Base-by-base conservation (phyloP, 2,888 invertebrate genomes). In the Drosophila rellima region DNA sequence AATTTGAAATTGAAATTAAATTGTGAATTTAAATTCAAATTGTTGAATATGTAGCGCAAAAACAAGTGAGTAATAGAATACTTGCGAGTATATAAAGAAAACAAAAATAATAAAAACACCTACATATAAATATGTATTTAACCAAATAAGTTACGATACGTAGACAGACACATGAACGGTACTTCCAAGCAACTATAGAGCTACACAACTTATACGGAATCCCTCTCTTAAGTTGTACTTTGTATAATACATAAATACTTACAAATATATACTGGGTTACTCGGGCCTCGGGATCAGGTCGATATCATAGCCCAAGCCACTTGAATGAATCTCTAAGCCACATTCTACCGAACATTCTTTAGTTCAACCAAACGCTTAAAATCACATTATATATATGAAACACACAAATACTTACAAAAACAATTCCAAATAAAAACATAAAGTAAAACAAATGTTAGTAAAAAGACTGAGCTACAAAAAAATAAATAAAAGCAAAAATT, bases 381-480 rank as follows among this genome's bases (percentile, higher is more conserved):
- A 54, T 55, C 48, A 37, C 42, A 68, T 13, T 47, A 55, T 39
- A 75, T 39, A 75, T 39, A 61, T 26, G 10, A 29, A 8, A 47
- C 47, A 47, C 47, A 47, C 29, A 45, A 50, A 56, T 63, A 65
- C 56, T 17, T 44, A 50, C 18, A 33, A 18, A 45, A 31, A 18
- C 13, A 26, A 44, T 56, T 59, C 50, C 64, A 64, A 42, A 54
- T 1, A 23, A 67, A 71, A 51, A 63, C 59, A 13, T 1, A 11
- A 74, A 66, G 42, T 56, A 74, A 74, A 67, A 72, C 69, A 85
- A 85, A 82, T 80, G 83, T 87, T 87, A 87, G 86, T 88, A 86
- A 86, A 82, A 87, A 87, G 86, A 87, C 86, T 87, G 86, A 87
- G 86, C 86, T 86, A 88, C 83, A 88, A 80, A 83, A 80, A 83